Percentiles rank a stretch among this genome's conserved stretches.
Conservation (phyloP, 2,888 invertebrate genomes). For the Leptarthrus brevirostris region DNA sequence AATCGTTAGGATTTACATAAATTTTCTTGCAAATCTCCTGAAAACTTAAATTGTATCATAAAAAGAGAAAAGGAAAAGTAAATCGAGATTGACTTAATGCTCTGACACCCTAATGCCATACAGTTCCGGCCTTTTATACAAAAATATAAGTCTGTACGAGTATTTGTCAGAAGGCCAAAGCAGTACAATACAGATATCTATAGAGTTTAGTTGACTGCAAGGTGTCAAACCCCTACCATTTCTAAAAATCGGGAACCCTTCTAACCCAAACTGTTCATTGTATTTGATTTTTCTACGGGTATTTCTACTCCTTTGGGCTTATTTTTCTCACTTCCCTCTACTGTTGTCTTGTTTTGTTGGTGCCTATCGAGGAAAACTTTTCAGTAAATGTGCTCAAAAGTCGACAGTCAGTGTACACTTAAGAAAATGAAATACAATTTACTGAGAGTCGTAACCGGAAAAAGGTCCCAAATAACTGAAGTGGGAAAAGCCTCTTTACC, state of each 20-base stretch:
- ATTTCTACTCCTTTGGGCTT: constrained; percentile 7
- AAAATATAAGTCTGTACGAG: constrained; percentile 16
- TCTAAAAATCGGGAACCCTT: constrained; percentile 14
- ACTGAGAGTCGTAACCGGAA: constrained; percentile 30
- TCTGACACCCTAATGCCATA: not conserved
- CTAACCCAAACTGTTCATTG: not conserved
- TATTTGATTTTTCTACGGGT: not conserved
- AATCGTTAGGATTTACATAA: constrained; percentile 28
- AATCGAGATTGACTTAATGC: constrained; percentile 37
- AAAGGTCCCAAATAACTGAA: constrained; percentile 21
- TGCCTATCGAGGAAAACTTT: constrained; percentile 6
- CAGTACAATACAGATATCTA: not conserved
- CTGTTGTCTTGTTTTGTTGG: not conserved
- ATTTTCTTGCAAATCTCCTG: constrained; percentile 10
- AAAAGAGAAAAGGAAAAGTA: constrained; percentile 16
- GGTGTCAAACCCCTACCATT: not conserved
- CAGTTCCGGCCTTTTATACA: not conserved
- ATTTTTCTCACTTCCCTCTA: constrained; percentile 14
- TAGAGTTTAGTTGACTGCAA: not conserved
- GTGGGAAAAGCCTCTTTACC: constrained; percentile 36
- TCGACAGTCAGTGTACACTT: constrained; percentile 39
- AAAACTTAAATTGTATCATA: no score
- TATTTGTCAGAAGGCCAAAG: constrained; percentile 17
- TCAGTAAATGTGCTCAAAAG: constrained; percentile 20
- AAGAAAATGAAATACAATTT: constrained; percentile 44